Evolutionary conservation across 2,113 vertebrate genomes (phyloP).

Genomic region (Malaclemys terrapin): DNA sequence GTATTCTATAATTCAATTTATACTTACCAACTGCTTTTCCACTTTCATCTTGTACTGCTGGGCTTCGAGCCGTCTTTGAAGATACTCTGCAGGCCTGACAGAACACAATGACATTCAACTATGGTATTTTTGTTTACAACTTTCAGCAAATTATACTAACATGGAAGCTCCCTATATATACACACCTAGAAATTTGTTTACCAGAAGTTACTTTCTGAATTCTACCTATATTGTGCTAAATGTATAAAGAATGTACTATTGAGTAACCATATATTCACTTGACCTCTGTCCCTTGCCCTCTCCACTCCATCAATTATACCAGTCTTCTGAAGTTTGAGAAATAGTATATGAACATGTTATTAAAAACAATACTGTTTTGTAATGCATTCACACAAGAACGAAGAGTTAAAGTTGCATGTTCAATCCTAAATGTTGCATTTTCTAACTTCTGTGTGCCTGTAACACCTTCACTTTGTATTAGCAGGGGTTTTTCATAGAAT

Average conservation of each 20-base stretch:
- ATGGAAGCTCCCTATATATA: not conserved
- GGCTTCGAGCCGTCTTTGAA: conserved; percentile 89
- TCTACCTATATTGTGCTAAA: not conserved
- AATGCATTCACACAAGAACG: not conserved
- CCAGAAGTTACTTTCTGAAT: not conserved
- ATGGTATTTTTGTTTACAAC: not conserved
- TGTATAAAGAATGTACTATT: not conserved
- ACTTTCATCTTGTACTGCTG: conserved; percentile 91
- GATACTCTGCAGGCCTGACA: conserved; percentile 86
- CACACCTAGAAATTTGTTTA: not conserved
- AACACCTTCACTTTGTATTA: not conserved
- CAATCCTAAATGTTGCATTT: not conserved
- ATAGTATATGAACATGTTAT: not conserved
- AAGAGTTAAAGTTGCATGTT: not conserved
- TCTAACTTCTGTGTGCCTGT: not conserved
- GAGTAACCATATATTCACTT: not conserved
- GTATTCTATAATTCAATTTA: not conserved
- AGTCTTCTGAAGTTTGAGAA: not conserved
- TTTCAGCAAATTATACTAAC: not conserved
- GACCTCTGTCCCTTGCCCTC: not conserved
- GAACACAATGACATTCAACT: conserved; percentile 34
- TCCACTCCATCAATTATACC: not conserved
- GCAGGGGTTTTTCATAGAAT: not conserved
- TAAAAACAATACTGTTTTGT: not conserved
- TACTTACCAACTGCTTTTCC: conserved; percentile 91